Conservation (phyloP, 2,113 vertebrate species). For the Engraulis encrasicolus region DNA sequence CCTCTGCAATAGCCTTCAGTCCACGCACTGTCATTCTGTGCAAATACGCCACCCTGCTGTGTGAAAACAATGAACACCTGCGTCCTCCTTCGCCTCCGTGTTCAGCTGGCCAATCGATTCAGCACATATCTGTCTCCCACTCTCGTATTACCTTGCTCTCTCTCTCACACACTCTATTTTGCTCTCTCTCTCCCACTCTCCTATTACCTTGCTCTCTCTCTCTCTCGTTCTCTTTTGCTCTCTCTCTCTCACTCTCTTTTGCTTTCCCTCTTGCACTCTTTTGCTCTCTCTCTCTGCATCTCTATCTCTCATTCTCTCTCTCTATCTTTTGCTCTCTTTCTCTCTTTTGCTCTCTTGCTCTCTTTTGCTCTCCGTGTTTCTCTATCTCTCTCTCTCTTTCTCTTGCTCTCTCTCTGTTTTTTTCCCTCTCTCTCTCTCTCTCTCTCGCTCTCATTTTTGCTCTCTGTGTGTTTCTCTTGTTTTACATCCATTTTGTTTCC, state of each 20-base stretch:
- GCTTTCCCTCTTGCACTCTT: neutral
- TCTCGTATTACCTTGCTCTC: neutral
- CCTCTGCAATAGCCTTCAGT: slow-evolving; percentile 21
- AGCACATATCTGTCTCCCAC: neutral
- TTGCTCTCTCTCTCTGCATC: neutral
- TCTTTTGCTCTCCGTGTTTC: too few species aligned
- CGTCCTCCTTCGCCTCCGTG: slow-evolving; percentile 16
- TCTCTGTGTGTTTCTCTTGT: too few species aligned
- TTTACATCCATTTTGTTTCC: too few species aligned
- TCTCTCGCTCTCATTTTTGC: too few species aligned
- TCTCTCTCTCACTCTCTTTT: too few species aligned
- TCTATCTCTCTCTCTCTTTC: too few species aligned
- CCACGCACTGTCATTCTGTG: slow-evolving; percentile 5
- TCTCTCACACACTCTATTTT: too few species aligned
- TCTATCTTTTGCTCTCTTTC: too few species aligned
- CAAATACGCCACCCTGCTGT: slow-evolving; percentile 28
- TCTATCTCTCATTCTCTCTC: neutral
- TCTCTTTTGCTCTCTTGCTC: neutral
- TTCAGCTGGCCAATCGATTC: neutral
- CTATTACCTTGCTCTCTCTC: neutral
- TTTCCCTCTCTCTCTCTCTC: neutral
- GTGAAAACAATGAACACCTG: slow-evolving; percentile 18
- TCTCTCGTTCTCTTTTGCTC: too few species aligned
- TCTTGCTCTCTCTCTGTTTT: too few species aligned
- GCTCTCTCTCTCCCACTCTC: too few species aligned